Evolutionary conservation across 2,888 invertebrate genomes (phyloP), one percentile per base, ranked within the genome.

Genomic region (Neocrepidodera transversa): DNA sequence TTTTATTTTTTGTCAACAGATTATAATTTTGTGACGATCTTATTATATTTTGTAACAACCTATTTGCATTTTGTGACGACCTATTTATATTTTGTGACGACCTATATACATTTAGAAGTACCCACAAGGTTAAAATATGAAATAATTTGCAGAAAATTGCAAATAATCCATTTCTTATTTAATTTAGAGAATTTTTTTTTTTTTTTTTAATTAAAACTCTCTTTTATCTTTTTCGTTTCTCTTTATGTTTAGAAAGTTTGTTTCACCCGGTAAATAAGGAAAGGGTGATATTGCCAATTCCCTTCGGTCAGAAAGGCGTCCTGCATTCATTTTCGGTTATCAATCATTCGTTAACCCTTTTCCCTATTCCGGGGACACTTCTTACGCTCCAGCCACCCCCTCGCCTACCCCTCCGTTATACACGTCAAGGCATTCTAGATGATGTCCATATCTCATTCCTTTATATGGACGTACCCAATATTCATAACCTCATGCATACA

Each of bases 361-460:
- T 62, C 63, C 60, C 57, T 60, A 63, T 66, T 64, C 60, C 64
- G 54, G 66, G 58, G 66, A 64, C 66, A 64, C 55, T 60, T 67
- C 65, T 65, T 67, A 65, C 58, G 60, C 16, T 35, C 55, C 26
- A 40, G 23, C 50, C 14, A 23, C 43, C 42, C 53, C 49, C 30
- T 17, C 7, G 17, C 45, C n/a, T 35, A 43, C 55, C 49, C 40
- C 43, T 45, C 48, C 40, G 47, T 64, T 49, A 60, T 58, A 59
- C 58, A 66, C 62, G 62, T 63, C 63, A 63, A 62, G 61, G 59
- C 64, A 59, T 63, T 64, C 63, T 63, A 67, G 67, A 67, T 67
- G 67, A 67, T 60, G 67, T 65, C 67, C 67, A 67, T 67, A 67
- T 67, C 67, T 67, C 67, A 64, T 65, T 62, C 65, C 65, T 67